phyloP scores from a whole-genome alignment of 2,797 vertebrate species.

The Tapirus indicus region DNA sequence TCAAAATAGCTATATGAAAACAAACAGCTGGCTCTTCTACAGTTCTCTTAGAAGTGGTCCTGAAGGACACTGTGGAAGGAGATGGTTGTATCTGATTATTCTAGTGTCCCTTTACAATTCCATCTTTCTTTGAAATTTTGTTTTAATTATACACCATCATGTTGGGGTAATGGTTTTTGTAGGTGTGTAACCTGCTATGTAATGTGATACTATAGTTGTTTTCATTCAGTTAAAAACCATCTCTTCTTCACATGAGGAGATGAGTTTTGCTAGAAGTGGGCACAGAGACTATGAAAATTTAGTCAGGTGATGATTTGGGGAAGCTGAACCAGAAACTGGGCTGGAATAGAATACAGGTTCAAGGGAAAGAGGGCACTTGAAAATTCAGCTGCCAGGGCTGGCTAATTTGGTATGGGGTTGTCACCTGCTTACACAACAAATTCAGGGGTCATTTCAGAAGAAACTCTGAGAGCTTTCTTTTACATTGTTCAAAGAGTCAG shows the following conservation, averaged over 20 bases:
- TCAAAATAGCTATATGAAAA: background rate
- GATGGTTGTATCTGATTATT: background rate
- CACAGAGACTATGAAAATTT: background rate
- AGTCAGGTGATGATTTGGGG: background rate
- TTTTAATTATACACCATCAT: background rate
- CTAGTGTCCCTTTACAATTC: background rate
- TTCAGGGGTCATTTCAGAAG: background rate
- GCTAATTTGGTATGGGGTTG: background rate
- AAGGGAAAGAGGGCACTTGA: background rate
- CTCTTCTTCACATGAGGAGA: background rate
- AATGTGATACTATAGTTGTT: background rate
- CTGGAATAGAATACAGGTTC: background rate
- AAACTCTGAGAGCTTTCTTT: background rate
- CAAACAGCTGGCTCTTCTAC: background rate
- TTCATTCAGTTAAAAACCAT: background rate
- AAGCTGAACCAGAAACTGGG: background rate
- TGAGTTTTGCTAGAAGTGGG: background rate
- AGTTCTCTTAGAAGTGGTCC: background rate
- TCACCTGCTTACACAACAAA: background rate
- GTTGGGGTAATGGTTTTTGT: background rate
- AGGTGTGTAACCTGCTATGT: background rate
- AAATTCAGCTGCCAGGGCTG: too few relatives aligned
- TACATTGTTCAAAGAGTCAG: background rate
- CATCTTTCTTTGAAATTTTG: background rate
- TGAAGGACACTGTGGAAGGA: background rate